These are phyloP conservation scores for Cheilosia impressa DNA, from an alignment of 2,888 invertebrate species.

Conservation along the genomic window DNA sequence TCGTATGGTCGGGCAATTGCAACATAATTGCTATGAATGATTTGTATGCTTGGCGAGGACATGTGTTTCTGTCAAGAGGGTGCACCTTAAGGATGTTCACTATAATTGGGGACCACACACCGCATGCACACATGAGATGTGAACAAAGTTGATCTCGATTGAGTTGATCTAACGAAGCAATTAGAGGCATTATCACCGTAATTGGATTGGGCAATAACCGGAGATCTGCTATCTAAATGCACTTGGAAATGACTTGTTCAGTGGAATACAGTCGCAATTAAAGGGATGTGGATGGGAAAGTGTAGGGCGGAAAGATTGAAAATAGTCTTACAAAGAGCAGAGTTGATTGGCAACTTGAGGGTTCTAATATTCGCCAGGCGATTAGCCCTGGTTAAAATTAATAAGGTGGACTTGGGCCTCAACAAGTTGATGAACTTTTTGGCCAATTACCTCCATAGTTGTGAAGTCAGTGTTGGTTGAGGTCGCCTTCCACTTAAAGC, in stretches of 20 bases:
- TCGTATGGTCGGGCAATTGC: slow-evolving; percentile 60
- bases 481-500: too few relatives aligned
- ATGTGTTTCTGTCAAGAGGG: slow-evolving; percentile 55
- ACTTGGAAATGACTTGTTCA: background rate
- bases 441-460: too few relatives aligned
- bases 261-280: background rate
- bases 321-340: too few relatives aligned
- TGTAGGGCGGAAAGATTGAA: too few relatives aligned
- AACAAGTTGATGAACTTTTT: too few relatives aligned
- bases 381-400: too few relatives aligned
- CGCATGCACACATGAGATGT: background rate
- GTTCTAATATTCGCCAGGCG: too few relatives aligned
- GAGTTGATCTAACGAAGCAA: slow-evolving; percentile 20
- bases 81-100: slow-evolving; percentile 42
- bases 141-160: slow-evolving; percentile 5
- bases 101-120: slow-evolving; percentile 62
- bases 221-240: slow-evolving; percentile 14
- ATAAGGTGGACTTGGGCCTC: too few relatives aligned
- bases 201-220: slow-evolving; percentile 19
- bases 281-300: background rate
- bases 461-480: too few relatives aligned
- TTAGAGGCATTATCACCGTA: slow-evolving; percentile 32
- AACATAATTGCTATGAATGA: slow-evolving; percentile 61
- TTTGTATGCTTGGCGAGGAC: slow-evolving; percentile 56
- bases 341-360: too few relatives aligned